These are phyloP conservation scores for Monochamus saltuarius DNA, from an alignment of 1,140 invertebrate genomes.

Conservation along the genomic window DNA sequence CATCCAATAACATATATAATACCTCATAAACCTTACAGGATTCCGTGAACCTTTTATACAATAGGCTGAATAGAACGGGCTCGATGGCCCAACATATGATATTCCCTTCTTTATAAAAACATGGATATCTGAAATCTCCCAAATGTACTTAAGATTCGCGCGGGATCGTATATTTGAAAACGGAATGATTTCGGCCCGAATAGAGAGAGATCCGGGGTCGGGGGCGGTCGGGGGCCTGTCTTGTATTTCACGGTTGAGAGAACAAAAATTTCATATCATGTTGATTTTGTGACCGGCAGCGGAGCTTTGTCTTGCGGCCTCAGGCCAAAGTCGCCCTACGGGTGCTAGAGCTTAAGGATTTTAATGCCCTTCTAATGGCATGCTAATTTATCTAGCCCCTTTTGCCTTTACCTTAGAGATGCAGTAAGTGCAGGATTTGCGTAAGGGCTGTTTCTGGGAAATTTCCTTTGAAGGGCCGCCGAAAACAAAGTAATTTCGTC, in stretches of 20 bases:
- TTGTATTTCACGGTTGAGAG: slow-evolving; percentile 39
- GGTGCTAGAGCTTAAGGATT: slow-evolving; percentile 26
- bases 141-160: not conserved
- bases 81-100: slow-evolving; percentile 3
- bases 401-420: slow-evolving; percentile 6
- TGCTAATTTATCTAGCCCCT: slow-evolving; percentile 22
- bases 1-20: not conserved
- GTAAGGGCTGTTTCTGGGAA: not conserved
- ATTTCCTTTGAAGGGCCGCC: too few relatives aligned
- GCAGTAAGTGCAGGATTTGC: not conserved
- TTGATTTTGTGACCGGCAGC: slow-evolving; percentile 36
- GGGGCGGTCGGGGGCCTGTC: slow-evolving; percentile 9
- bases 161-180: too few relatives aligned
- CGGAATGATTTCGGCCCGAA: too few relatives aligned
- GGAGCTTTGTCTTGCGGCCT: slow-evolving; percentile 31
- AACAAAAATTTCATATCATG: slow-evolving; percentile 42
- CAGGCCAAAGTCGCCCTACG: slow-evolving; percentile 29
- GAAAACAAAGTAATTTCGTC: too few relatives aligned
- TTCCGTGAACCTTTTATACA: slow-evolving; percentile 1
- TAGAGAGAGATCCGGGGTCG: too few relatives aligned
- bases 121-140: slow-evolving; percentile 3
- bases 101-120: slow-evolving; percentile 7
- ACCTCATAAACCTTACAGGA: slow-evolving; percentile 7
- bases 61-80: not conserved
- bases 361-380: slow-evolving; percentile 27